A percentile compares a stretch with the other conserved stretches of the same genome.
Evolutionary conservation across 1,140 invertebrate genomes (phyloP).

Genomic region (Euschistus heros): DNA sequence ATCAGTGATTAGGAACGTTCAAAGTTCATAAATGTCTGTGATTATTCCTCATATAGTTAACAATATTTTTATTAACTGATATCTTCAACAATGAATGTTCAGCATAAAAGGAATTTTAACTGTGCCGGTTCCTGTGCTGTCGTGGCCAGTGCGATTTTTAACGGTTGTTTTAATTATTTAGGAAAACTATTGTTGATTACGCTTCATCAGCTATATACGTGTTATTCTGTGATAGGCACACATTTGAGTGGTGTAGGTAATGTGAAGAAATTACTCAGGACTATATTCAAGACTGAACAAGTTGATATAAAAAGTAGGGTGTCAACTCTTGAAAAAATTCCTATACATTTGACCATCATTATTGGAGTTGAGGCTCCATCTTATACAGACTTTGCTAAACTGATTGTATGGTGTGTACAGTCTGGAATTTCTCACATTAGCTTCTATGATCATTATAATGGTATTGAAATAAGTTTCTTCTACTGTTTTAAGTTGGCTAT

Average conservation of each 20-base stretch:
- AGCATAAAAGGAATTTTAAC: not conserved
- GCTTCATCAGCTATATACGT: not conserved
- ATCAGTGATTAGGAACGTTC: not conserved
- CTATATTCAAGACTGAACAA: not conserved
- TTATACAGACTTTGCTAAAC: slow-evolving; percentile 41
- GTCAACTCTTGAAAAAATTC: slow-evolving; percentile 25
- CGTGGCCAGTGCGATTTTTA: not conserved
- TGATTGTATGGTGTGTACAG: slow-evolving; percentile 52
- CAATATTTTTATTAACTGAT: no score
- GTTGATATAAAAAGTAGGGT: not conserved
- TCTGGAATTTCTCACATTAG: slow-evolving; percentile 52
- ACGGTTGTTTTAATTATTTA: not conserved
- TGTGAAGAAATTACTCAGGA: not conserved
- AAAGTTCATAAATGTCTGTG: not conserved
- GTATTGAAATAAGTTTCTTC: slow-evolving; percentile 36
- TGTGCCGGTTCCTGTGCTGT: not conserved
- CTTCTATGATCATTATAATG: slow-evolving; percentile 53
- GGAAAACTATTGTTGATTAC: not conserved
- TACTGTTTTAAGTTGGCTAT: not conserved
- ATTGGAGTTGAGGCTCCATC: slow-evolving; percentile 40
- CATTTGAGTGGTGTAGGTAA: not conserved
- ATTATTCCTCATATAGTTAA: not conserved
- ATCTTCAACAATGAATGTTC: no score
- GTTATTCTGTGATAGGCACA: not conserved
- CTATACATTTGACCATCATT: slow-evolving; percentile 39